Evolutionary conservation across 2,888 invertebrate species (phyloP), one percentile per base, ranked within the genome.

Genomic region (Phytoseiulus persimilis): DNA sequence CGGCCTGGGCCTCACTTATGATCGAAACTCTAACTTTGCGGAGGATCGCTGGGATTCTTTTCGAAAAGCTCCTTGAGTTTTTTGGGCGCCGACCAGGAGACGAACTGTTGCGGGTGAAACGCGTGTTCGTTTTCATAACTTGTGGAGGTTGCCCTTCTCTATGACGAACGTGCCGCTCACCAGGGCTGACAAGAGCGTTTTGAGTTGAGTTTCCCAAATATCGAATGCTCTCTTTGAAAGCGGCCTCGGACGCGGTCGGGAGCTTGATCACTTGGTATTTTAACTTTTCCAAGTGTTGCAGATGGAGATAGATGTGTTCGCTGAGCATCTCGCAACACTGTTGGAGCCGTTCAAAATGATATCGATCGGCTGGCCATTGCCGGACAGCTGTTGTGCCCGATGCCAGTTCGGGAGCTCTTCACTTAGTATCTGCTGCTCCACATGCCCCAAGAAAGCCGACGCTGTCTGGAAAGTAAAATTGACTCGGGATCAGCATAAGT

Each of bases 101-200:
- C 98, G 95, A 0, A 98, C 97, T 0, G 97, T 97, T 39, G 98
- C 96, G 33, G n/a, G 97, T 96, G 93, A 98, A 98, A 90, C 97
- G 94, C 0, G 98, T 98, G 92, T 98, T 97, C 0, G 98, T 98
- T 93, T 98, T 98, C 96, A 98, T 96, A 0, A 98, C 98, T 93
- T 98, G 98, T 0, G 98, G 98, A 6, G 98, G 98, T 92, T 98
- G 98, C 92, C n/a, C n/a, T 97, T 97, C 92, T 98, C 98, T 84
- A 98, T 98, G 90, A 98, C 97, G 92, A 98, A 98, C 0, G 98
- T 97, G 45, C 96, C 94, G 92, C 1, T 92, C 89, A 97, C 96
- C 89, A 97, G 93, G 0, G 96, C 92, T 9, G 93, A 93, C 65
- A 94, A 92, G 2, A 94, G 92, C 18, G 92, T 92, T 0, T 93